These are phyloP conservation scores for Sandelia bainsii DNA, from an alignment of 2,797 vertebrate genomes.

Conservation along the genomic window DNA sequence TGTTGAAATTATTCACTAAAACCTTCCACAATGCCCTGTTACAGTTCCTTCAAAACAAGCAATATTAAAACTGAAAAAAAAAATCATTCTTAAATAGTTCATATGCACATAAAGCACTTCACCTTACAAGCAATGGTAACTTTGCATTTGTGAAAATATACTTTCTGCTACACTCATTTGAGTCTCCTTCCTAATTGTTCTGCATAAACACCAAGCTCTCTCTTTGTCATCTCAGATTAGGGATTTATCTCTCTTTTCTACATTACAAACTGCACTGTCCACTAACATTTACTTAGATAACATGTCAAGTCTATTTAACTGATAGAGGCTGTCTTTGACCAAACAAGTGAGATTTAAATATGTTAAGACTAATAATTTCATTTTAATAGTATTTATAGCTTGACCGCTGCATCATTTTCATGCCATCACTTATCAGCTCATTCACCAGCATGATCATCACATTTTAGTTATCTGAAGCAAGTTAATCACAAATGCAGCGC, in stretches of 20 bases:
- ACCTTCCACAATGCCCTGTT: conserved; percentile 8
- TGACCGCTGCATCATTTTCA: background rate
- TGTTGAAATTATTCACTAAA: conserved; percentile 24
- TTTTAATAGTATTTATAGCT: conserved; percentile 14
- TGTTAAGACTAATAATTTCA: conserved; percentile 3
- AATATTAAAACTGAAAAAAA: background rate
- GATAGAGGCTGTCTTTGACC: background rate
- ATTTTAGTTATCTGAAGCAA: conserved; percentile 29
- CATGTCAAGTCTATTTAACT: conserved; percentile 15
- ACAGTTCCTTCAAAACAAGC: conserved; percentile 20
- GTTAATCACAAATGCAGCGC: conserved; percentile 13
- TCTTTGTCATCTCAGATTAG: conserved; percentile 47
- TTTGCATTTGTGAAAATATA: conserved; percentile 18
- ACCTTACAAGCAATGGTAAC: conserved; percentile 10
- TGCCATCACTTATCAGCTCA: conserved; percentile 27
- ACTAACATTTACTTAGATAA: conserved; percentile 27
- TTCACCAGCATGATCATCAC: conserved; percentile 22
- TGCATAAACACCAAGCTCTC: conserved; percentile 41
- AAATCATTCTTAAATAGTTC: background rate
- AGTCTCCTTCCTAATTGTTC: conserved; percentile 32
- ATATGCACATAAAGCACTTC: background rate
- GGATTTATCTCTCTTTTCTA: conserved; percentile 42
- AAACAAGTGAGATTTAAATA: conserved; percentile 1
- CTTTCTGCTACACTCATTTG: conserved; percentile 31
- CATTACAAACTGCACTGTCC: conserved; percentile 19